phyloP scores from a whole-genome alignment of 2,797 vertebrate species.

The Sitta carolinensis region DNA sequence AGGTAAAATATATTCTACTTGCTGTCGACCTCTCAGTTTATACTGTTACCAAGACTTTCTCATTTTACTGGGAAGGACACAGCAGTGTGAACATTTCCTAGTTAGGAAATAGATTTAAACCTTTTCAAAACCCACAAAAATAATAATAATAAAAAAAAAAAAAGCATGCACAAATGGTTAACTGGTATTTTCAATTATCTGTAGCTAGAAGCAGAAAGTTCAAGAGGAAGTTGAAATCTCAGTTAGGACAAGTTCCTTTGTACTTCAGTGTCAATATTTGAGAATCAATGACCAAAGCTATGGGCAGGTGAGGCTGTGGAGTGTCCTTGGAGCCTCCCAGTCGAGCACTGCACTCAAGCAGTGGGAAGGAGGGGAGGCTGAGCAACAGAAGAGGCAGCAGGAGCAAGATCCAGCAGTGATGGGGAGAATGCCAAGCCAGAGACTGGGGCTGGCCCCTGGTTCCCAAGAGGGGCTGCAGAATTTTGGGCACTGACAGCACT shows the following conservation, averaged over 20 bases:
- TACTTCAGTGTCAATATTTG: background rate
- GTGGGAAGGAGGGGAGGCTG: background rate
- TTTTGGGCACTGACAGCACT: fast-evolving
- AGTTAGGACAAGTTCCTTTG: background rate
- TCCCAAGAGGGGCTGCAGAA: background rate
- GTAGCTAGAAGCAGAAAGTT: background rate
- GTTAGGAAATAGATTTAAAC: background rate
- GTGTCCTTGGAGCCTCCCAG: background rate
- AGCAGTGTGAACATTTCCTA: background rate
- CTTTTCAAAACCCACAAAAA: background rate
- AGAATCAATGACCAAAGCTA: background rate
- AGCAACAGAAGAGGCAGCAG: background rate
- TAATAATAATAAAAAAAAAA: too few species aligned
- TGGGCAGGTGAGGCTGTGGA: background rate
- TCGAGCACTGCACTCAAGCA: background rate
- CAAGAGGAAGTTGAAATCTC: background rate
- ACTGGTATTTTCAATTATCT: background rate
- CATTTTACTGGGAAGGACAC: background rate
- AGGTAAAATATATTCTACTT: background rate
- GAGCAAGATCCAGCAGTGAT: background rate
- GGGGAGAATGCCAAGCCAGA: background rate
- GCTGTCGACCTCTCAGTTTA: background rate
- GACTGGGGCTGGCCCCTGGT: background rate
- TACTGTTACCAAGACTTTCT: background rate
- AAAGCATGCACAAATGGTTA: background rate